Evolutionary conservation across 2,113 vertebrate genomes (phyloP).

Genomic region (Synodontis membranacea): DNA sequence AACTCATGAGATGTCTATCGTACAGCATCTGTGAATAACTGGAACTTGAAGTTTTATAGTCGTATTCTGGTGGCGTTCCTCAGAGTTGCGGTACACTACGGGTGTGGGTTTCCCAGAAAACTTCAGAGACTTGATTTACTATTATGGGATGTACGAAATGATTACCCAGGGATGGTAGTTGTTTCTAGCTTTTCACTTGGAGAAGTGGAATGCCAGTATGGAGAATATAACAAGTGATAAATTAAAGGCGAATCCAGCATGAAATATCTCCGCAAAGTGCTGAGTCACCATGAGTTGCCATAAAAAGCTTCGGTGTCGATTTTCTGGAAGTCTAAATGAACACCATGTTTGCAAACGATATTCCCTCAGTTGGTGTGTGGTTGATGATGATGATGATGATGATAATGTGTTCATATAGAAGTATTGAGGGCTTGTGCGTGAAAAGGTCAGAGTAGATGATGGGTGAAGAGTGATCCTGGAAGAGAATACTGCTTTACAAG

Average conservation of each 20-base stretch:
- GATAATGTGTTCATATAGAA: not conserved
- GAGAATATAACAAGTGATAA: not conserved
- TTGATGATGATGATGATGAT: not conserved
- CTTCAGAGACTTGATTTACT: not conserved
- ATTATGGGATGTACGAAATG: not conserved
- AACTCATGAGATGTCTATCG: not conserved
- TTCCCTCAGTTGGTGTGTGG: not conserved
- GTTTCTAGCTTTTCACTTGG: not conserved
- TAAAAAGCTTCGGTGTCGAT: not conserved
- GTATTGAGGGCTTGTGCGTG: not conserved
- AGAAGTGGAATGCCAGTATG: not conserved
- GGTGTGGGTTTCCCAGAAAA: not conserved
- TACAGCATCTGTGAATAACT: not conserved
- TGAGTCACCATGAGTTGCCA: not conserved
- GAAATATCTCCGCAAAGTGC: not conserved
- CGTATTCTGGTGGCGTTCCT: not conserved
- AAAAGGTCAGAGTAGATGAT: not conserved
- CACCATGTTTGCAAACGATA: not conserved
- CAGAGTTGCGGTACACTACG: not conserved
- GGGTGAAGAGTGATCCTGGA: not conserved
- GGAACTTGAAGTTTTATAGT: not conserved
- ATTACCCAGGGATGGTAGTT: not conserved
- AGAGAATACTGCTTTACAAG: not conserved
- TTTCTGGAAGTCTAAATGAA: not conserved
- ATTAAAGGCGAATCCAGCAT: not conserved